phyloP scores from a whole-genome alignment of 2,113 vertebrate genomes.

The Nipponia nippon region DNA sequence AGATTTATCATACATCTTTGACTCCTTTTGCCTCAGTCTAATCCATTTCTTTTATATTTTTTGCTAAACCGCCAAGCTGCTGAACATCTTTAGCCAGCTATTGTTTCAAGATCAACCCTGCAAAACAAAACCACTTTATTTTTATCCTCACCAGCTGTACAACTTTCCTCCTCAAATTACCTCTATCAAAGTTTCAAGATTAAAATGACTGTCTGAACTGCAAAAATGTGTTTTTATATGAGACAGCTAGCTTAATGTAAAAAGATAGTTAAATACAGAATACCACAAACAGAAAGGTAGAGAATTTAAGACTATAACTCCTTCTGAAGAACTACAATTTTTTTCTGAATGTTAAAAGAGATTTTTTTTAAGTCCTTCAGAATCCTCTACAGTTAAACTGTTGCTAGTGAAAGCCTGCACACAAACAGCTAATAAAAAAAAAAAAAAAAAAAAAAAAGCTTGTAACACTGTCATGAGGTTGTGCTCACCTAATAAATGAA shows the following conservation, averaged over 20 bases:
- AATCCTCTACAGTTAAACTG: not conserved
- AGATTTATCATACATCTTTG: not conserved
- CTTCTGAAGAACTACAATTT: not conserved
- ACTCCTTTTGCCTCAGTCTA: not conserved
- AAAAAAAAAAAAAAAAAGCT: not conserved
- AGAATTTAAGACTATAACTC: not conserved
- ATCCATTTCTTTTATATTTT: not conserved
- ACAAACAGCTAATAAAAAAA: not conserved
- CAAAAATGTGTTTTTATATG: not conserved
- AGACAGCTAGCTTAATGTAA: not conserved
- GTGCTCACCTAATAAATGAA: not conserved
- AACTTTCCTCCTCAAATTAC: slow-evolving; percentile 34
- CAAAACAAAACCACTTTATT: slow-evolving; percentile 32
- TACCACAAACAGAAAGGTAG: not conserved
- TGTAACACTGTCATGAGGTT: not conserved
- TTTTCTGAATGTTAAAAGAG: not conserved
- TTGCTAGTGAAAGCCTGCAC: not conserved
- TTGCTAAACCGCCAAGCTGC: not conserved
- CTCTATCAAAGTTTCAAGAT: slow-evolving; percentile 3
- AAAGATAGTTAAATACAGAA: not conserved
- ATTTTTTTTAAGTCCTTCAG: not conserved
- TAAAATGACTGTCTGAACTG: not conserved
- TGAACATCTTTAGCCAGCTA: slow-evolving; percentile 7
- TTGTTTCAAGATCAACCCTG: slow-evolving; percentile 6
- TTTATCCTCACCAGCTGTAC: slow-evolving; percentile 25